A percentile compares a stretch with the other conserved stretches of the same genome.
phyloP scores from a whole-genome alignment of 2,113 vertebrate genomes.

The Neodon shergylaensis region DNA sequence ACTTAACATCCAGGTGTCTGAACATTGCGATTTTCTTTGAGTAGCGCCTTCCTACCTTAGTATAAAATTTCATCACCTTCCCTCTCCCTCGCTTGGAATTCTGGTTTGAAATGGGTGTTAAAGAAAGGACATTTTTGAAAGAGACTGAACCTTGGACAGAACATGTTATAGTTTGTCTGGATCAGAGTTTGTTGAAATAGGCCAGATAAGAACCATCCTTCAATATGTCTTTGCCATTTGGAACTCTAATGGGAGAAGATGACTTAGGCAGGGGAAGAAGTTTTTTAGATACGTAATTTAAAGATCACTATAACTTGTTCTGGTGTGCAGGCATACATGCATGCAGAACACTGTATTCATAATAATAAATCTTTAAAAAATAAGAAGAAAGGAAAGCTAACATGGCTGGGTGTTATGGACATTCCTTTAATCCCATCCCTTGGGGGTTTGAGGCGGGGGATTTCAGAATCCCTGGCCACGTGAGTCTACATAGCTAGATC shows the following conservation, averaged over 20 bases:
- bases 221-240: neutral
- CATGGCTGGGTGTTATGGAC: neutral
- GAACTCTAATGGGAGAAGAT: neutral
- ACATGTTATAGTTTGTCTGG: neutral
- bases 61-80: conserved; percentile 32
- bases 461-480: neutral
- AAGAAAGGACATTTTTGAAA: conserved; percentile 47
- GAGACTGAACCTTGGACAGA: conserved; percentile 32
- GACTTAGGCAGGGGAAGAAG: neutral
- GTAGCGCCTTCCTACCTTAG: neutral
- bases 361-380: neutral
- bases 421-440: neutral
- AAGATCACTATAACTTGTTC: neutral
- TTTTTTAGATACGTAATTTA: conserved; percentile 40
- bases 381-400: neutral
- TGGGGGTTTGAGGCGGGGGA: neutral
- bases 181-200: neutral
- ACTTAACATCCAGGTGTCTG: neutral
- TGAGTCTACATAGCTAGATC: neutral
- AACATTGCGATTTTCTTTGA: conserved; percentile 19
- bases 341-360: neutral
- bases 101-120: neutral
- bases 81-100: neutral
- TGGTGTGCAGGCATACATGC: neutral
- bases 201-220: neutral